These are phyloP conservation scores for Timandra comae DNA, from an alignment of 2,888 invertebrate genomes.

Conservation along the genomic window DNA sequence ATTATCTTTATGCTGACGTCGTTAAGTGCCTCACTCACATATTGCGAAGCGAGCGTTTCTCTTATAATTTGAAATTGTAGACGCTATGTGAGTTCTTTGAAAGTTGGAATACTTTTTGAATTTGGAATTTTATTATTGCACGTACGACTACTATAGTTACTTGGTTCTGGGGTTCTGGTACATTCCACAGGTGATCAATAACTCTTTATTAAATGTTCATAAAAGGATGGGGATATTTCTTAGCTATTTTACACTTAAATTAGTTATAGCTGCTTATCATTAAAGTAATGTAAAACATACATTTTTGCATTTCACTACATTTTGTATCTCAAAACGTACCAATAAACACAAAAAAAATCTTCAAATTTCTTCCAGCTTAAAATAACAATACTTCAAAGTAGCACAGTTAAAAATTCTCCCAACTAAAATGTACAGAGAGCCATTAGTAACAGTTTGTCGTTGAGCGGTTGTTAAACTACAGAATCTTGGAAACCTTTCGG, in stretches of 20 bases:
- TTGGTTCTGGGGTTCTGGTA: no score
- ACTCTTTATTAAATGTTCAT: no score
- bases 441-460: slow-evolving; percentile 21
- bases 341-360: no score
- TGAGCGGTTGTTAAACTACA: slow-evolving; percentile 8
- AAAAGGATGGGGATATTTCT: no score
- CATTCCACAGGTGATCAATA: no score
- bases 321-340: no score
- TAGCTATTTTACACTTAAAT: no score
- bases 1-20: slow-evolving; percentile 73
- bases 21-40: slow-evolving; percentile 61
- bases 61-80: slow-evolving; percentile 40
- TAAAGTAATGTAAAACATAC: no score
- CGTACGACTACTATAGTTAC: no score
- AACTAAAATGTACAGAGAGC: slow-evolving; percentile 13
- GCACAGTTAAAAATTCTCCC: slow-evolving; percentile 13
- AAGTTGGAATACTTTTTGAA: slow-evolving; percentile 19
- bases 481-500: no score
- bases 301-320: no score
- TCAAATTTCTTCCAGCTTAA: slow-evolving; percentile 6
- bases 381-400: slow-evolving; percentile 1
- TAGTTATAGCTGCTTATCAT: no score
- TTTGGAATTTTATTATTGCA: slow-evolving; percentile 17
- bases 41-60: slow-evolving; percentile 51
- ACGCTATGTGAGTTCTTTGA: slow-evolving; percentile 15